Percentiles rank a stretch among this genome's conserved stretches.
phyloP scores from a whole-genome alignment of 2,797 vertebrate species.

The Cuculus canorus region DNA sequence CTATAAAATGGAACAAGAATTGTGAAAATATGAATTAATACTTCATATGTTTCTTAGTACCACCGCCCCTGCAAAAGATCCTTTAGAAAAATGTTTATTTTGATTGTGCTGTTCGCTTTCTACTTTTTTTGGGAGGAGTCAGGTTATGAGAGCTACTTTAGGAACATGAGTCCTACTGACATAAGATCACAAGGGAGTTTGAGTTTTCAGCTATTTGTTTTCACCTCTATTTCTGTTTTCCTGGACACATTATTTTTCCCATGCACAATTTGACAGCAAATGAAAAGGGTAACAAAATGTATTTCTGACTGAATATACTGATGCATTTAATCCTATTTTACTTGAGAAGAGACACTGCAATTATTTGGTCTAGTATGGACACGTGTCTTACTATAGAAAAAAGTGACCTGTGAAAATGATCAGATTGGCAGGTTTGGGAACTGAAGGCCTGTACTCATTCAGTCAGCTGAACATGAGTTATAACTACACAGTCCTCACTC shows the following conservation, averaged over 20 bases:
- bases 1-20: background rate
- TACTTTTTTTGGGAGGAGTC: background rate
- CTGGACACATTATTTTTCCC: background rate
- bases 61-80: background rate
- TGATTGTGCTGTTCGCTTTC: background rate
- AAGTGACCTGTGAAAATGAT: background rate
- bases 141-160: background rate
- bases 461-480: background rate
- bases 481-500: background rate
- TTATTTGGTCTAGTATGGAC: background rate
- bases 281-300: background rate
- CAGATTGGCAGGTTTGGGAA: background rate
- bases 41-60: background rate
- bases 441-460: background rate
- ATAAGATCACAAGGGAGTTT: background rate
- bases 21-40: background rate
- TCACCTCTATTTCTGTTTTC: background rate
- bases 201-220: slow-evolving; percentile 6
- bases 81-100: background rate
- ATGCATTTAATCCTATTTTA: background rate
- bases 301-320: background rate
- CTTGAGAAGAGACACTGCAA: background rate
- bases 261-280: background rate
- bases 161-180: background rate
- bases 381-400: background rate